Conservation (phyloP, 2,888 invertebrate species). For the Drosophila anomalipes region DNA sequence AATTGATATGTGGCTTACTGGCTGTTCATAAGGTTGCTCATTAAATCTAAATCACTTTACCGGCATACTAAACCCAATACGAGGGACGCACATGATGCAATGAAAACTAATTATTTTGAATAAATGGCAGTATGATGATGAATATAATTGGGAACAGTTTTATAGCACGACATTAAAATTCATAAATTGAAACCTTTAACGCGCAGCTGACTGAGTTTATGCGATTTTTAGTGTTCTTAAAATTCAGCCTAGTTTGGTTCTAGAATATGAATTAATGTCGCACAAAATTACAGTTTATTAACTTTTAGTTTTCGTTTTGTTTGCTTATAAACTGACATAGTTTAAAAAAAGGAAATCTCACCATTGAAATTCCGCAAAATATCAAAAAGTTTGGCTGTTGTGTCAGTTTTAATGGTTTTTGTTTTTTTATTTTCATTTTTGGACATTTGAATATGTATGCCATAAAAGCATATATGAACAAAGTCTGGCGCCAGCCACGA, state of each 20-base stretch:
- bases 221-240: background rate
- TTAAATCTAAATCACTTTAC: constrained; percentile 49
- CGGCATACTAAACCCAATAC: constrained; percentile 31
- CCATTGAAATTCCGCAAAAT: constrained; percentile 43
- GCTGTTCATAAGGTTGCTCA: constrained; percentile 44
- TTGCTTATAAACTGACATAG: constrained; percentile 32
- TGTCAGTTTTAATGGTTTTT: constrained; percentile 12
- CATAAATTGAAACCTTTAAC: constrained; percentile 15
- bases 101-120: background rate
- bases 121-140: background rate
- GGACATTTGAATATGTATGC: constrained; percentile 54
- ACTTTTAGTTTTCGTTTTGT: constrained; percentile 7
- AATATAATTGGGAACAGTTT: background rate
- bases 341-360: constrained; percentile 35
- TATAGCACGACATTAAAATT: constrained; percentile 29
- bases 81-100: constrained; percentile 28
- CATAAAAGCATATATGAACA: constrained; percentile 21
- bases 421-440: constrained; percentile 1
- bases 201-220: constrained; percentile 16
- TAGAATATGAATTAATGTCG: constrained; percentile 20
- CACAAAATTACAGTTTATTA: constrained; percentile 32
- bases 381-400: constrained; percentile 37
- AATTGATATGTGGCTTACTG: constrained; percentile 53
- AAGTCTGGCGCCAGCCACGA: constrained; percentile 32
- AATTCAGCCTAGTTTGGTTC: constrained; percentile 16